Evolutionary conservation across 1,140 invertebrate species (phyloP), one percentile per base, ranked within the genome.

Genomic region (Helicoverpa armigera): DNA sequence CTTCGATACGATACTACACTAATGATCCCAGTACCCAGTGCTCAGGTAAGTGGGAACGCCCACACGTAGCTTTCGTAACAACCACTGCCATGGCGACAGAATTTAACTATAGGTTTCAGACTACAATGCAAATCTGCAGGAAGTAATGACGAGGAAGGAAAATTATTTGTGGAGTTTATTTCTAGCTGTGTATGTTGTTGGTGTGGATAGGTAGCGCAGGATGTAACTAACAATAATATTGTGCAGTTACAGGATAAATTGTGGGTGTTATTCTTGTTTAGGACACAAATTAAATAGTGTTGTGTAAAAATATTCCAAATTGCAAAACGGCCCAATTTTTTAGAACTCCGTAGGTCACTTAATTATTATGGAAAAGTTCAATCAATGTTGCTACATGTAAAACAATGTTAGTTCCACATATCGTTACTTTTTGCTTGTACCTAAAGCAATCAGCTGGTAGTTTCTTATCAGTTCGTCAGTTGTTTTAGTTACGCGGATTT

Each of bases 101-200:
- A 69, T 69, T 43, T 18, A 48, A 69, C 43, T 35, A 67, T 48
- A 69, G 35, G 50, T 13, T 69, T 50, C 43, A 69, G 35, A 69
- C 18, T 69, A 69, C 65, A 69, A 69, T 69, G 65, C 65, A 50
- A 69, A 69, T 69, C 43, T 18, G 16, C 2, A 69, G 65, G 65
- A 69, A 23, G 65, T 69, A 23, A 12, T 16, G 35, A 23, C 2
- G 10, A 50, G 65, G 65, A 69, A 69, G 65, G 65, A 69, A 69
- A 69, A 69, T 50, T 50, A 50, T 69, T 69, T 69, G 43, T 69
- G 65, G 18, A 50, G 23, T 29, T 31, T 61, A 16, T 14, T 58
- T 10, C 9, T 11, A 11, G 3, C 11, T 13, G 58, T 61, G 3
- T 60, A 23, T 60, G 10, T 11, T 29, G 23, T 12, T 12, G 2